Percentiles rank a stretch among this genome's conserved stretches.
Conservation (phyloP, 2,797 vertebrate genomes). For the Scolopax rusticola region DNA sequence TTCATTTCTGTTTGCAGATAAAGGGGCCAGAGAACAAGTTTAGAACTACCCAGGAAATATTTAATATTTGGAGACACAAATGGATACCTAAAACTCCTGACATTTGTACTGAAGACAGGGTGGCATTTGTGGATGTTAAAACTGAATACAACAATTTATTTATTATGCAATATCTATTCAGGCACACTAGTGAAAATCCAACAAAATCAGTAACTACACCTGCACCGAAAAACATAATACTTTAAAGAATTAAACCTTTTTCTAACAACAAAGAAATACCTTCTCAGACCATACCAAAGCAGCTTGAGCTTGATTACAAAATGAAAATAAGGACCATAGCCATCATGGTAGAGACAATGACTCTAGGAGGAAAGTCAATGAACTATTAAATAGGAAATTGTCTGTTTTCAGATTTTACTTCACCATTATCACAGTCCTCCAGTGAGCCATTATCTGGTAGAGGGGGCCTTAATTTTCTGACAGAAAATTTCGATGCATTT, state of each 20-base stretch:
- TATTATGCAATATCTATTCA: not conserved
- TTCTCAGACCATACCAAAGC: conserved; percentile 64
- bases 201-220: not conserved
- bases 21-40: not conserved
- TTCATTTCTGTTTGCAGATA: conserved; percentile 19
- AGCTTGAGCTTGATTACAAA: conserved; percentile 77
- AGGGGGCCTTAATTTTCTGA: conserved; percentile 70
- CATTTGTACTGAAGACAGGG: not conserved
- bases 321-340: conserved; percentile 72
- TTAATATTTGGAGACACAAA: not conserved
- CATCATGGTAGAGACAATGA: conserved; percentile 73
- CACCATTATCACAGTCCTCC: conserved; percentile 83
- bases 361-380: conserved; percentile 87
- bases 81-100: not conserved
- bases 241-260: conserved; percentile 17
- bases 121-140: not conserved
- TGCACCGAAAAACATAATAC: not conserved
- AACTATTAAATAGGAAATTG: conserved; percentile 92
- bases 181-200: not conserved
- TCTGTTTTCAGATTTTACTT: conserved; percentile 88
- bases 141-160: not conserved
- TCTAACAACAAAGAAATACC: not conserved
- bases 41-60: not conserved
- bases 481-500: conserved; percentile 75
- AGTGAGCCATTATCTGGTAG: conserved; percentile 70